Conservation (phyloP, 2,888 invertebrate genomes). For the Ochropleura plecta region DNA sequence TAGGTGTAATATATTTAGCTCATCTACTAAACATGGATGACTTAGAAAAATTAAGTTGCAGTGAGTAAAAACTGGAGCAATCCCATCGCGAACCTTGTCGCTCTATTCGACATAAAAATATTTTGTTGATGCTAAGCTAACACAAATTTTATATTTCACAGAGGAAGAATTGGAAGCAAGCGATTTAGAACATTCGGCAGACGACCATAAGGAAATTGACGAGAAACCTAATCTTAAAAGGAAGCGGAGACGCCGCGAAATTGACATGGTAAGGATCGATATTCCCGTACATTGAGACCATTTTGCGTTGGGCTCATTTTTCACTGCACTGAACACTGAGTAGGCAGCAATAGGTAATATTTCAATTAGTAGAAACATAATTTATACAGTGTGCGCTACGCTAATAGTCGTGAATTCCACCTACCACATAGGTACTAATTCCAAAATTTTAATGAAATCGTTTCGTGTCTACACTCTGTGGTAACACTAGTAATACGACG, state of each 20-base stretch:
- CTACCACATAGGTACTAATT: background rate
- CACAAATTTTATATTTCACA: conserved; percentile 64
- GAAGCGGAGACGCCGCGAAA: conserved; percentile 85
- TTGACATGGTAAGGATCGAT: conserved; percentile 81
- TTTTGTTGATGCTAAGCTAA: conserved; percentile 25
- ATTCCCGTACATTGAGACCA: conserved; percentile 15
- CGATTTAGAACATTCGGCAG: conserved; percentile 86
- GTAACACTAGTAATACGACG: background rate
- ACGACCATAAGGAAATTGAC: conserved; percentile 81
- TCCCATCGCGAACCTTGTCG: conserved; percentile 7
- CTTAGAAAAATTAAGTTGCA: conserved; percentile 86
- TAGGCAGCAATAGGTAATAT: conserved; percentile 4
- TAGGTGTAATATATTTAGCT: conserved; percentile 4
- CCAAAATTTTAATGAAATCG: background rate
- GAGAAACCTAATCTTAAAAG: conserved; percentile 83
- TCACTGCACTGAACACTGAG: conserved; percentile 5
- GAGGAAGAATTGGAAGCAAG: conserved; percentile 87
- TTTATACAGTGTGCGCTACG: background rate
- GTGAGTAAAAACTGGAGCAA: conserved; percentile 74
- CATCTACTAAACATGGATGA: conserved; percentile 77
- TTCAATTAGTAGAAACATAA: background rate
- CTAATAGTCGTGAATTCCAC: background rate
- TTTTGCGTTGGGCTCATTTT: conserved; percentile 25
- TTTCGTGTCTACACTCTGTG: no score
- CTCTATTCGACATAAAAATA: conserved; percentile 11